Evolutionary conservation across 2,797 vertebrate genomes (phyloP).

Genomic region (Rhinophrynus dorsalis): DNA sequence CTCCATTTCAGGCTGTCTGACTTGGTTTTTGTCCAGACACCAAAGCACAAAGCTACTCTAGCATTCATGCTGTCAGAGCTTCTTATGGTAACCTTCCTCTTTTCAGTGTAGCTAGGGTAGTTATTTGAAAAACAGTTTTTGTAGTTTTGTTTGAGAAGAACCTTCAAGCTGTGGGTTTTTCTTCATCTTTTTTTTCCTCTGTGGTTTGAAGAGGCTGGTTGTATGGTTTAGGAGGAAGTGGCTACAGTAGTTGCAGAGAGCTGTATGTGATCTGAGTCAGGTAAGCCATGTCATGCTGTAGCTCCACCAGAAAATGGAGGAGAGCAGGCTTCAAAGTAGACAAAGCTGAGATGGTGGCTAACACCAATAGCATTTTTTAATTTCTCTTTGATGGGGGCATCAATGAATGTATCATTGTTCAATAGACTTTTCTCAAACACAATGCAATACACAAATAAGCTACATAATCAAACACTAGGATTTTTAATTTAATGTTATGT

Average conservation of each 20-base stretch:
- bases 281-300: constrained; percentile 87
- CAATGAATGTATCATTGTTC: too few species aligned
- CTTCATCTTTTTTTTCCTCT: constrained; percentile 56
- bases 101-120: constrained; percentile 58
- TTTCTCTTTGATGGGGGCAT: too few species aligned
- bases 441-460: too few species aligned
- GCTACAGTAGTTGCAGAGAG: constrained; percentile 68
- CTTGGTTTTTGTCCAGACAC: constrained; percentile 86
- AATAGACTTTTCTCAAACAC: too few species aligned
- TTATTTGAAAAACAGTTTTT: constrained; percentile 63
- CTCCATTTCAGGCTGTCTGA: constrained; percentile 94
- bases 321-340: constrained; percentile 80
- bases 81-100: constrained; percentile 69
- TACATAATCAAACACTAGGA: too few species aligned
- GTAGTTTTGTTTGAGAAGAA: constrained; percentile 66
- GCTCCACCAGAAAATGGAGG: constrained; percentile 98
- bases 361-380: constrained; percentile 58
- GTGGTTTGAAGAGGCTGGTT: constrained; percentile 71
- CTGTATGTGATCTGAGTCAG: constrained; percentile 84
- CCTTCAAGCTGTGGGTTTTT: constrained; percentile 66
- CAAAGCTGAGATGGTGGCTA: constrained; percentile 78
- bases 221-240: constrained; percentile 74
- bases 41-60: constrained; percentile 77
- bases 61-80: constrained; percentile 64
- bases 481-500: too few species aligned